Evolutionary conservation across 2,888 invertebrate genomes (phyloP), one percentile per base, ranked within the genome.

Genomic region (Oligia strigilis): DNA sequence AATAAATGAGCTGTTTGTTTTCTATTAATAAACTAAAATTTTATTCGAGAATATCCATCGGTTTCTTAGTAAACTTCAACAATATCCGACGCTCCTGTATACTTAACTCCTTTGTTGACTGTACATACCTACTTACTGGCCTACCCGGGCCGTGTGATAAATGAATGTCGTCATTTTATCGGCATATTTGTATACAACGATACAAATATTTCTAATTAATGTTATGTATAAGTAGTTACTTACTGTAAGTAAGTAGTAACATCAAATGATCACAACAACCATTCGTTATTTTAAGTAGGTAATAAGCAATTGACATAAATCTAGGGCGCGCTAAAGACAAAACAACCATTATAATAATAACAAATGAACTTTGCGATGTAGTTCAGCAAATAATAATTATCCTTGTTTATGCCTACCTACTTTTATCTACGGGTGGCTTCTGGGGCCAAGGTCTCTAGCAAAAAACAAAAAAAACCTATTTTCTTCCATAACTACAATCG

Each of bases 281-380:
- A 71, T 29, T 60, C 0, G n/a, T 60, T 83, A 65, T 60, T 60
- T 67, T 65, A 70, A 29, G 29, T 29, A 29, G 29, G 29, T 29
- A 29, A 60, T 17, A n/a, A 64, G 13, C 17, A 58, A 49, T 23
- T n/a, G 19, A 29, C 70, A 43, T 40, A 49, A 46, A 84, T 69
- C 43, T 81, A 76, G 83, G 43, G 23, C 81, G 43, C 17, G 14
- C 67, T 17, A 52, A n/a, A 52, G 14, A 66, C 40, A 62, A 70
- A 84, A 82, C 80, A 80, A 55, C 8, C 9, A 70, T 60, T 80
- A 76, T 71, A 52, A 60, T 46, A 72, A 62, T 77, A 66, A 77
- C 65, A 73, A 40, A 55, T 82, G 81, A 81, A 66, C 55, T 77
- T 66, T 55, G 70, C 2, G 0, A 72, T 69, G 40, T 71, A 40